Evolutionary conservation across 2,888 invertebrate species (phyloP).

Genomic region (Drosophila mercatorum): DNA sequence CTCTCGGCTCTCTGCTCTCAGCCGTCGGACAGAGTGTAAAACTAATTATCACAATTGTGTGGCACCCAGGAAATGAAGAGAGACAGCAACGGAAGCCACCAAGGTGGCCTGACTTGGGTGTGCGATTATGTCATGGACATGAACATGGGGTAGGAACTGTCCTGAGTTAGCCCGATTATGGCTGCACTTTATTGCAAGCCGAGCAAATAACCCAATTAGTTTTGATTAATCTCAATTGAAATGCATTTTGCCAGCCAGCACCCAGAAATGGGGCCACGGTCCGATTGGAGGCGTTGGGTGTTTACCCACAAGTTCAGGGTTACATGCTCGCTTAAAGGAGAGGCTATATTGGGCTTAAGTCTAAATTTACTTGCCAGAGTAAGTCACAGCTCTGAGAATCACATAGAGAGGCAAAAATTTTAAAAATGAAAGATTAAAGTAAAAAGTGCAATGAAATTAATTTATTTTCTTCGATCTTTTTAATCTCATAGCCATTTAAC

Average conservation of each 20-base stretch:
- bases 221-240: conserved; percentile 78
- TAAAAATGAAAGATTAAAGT: no score
- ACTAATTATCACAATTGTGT: conserved; percentile 80
- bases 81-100: conserved; percentile 78
- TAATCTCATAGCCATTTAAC: conserved; percentile 90
- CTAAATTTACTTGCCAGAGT: no score
- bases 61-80: conserved; percentile 78
- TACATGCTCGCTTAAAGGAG: conserved; percentile 25
- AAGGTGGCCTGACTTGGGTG: conserved; percentile 59
- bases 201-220: conserved; percentile 79
- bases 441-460: background rate
- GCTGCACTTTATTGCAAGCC: conserved; percentile 74
- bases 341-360: no score
- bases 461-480: background rate
- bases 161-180: conserved; percentile 58
- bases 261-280: conserved; percentile 25
- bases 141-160: conserved; percentile 5
- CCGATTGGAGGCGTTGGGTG: background rate
- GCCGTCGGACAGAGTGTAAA: conserved; percentile 71
- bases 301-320: conserved; percentile 69
- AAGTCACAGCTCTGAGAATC: background rate
- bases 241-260: conserved; percentile 62
- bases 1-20: conserved; percentile 24
- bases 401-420: background rate
- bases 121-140: conserved; percentile 19